These are phyloP conservation scores for Panurus biarmicus DNA, from an alignment of 2,113 vertebrate species.

Conservation along the genomic window DNA sequence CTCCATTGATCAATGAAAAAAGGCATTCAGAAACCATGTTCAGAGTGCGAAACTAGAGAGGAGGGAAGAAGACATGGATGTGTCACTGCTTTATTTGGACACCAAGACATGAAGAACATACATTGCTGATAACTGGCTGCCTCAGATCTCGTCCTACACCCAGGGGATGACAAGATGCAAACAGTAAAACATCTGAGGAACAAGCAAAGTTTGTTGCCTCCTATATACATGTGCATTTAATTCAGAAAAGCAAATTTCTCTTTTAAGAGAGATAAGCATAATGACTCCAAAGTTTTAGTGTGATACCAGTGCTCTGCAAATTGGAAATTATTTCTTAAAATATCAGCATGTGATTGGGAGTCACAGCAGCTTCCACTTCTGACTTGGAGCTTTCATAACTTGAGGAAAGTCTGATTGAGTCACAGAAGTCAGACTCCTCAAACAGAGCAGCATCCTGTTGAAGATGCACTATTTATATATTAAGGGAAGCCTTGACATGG, in stretches of 20 bases:
- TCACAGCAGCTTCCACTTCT: not conserved
- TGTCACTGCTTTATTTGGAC: not conserved
- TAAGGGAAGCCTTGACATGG: not conserved
- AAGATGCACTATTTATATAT: not conserved
- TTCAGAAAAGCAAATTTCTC: not conserved
- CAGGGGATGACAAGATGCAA: not conserved
- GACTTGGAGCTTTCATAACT: conserved; percentile 42
- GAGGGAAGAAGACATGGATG: not conserved
- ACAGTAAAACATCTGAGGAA: not conserved
- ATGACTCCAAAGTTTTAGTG: not conserved
- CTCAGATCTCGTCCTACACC: not conserved
- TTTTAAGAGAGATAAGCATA: not conserved
- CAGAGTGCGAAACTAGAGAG: conserved; percentile 84
- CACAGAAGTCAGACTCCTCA: not conserved
- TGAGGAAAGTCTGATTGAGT: not conserved
- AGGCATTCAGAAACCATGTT: conserved; percentile 88
- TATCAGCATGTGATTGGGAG: conserved; percentile 29
- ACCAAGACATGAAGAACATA: not conserved
- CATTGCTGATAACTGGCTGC: not conserved
- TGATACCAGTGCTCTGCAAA: not conserved
- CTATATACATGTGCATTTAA: not conserved
- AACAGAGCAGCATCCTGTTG: not conserved
- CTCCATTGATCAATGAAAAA: conserved; percentile 92
- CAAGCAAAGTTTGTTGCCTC: not conserved
- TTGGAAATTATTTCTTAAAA: conserved; percentile 21